These are phyloP conservation scores for Grantiella picta DNA, from an alignment of 2,113 vertebrate species.

Conservation along the genomic window DNA sequence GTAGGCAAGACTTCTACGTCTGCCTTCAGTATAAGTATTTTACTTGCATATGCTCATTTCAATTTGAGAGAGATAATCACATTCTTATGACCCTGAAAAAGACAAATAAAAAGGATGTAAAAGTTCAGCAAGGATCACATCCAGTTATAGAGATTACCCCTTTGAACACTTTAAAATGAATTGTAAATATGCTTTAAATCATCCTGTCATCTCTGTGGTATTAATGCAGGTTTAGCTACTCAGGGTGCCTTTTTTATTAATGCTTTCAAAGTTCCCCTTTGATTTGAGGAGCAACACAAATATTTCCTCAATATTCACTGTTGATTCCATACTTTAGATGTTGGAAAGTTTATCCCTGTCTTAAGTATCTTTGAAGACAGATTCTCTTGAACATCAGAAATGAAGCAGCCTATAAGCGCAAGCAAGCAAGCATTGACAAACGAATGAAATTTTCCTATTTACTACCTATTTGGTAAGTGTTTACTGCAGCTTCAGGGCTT, in stretches of 20 bases:
- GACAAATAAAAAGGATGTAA: not conserved
- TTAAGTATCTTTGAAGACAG: slow-evolving; percentile 48
- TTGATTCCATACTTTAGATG: slow-evolving; percentile 23
- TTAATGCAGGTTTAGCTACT: slow-evolving; percentile 45
- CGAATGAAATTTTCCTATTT: slow-evolving; percentile 28
- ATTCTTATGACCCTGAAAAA: not conserved
- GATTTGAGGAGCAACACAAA: slow-evolving; percentile 58
- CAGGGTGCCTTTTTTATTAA: slow-evolving; percentile 43
- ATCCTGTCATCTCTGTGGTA: slow-evolving; percentile 34
- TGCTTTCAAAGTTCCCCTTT: slow-evolving; percentile 57
- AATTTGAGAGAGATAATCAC: not conserved
- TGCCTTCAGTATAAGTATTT: not conserved
- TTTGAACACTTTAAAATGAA: slow-evolving; percentile 24
- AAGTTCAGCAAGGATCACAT: not conserved
- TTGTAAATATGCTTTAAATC: slow-evolving; percentile 18
- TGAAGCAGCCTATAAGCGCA: not conserved
- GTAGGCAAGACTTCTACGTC: not conserved
- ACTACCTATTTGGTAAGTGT: slow-evolving; percentile 4
- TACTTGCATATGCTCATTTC: not conserved
- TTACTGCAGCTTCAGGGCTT: not conserved
- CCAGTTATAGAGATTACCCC: not conserved
- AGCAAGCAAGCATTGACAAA: slow-evolving; percentile 1
- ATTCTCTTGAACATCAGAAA: not conserved
- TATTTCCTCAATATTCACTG: slow-evolving; percentile 56
- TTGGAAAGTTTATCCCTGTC: not conserved